Evolutionary conservation across 2,113 vertebrate species (phyloP).

Genomic region (Erythrocercus mccallii): DNA sequence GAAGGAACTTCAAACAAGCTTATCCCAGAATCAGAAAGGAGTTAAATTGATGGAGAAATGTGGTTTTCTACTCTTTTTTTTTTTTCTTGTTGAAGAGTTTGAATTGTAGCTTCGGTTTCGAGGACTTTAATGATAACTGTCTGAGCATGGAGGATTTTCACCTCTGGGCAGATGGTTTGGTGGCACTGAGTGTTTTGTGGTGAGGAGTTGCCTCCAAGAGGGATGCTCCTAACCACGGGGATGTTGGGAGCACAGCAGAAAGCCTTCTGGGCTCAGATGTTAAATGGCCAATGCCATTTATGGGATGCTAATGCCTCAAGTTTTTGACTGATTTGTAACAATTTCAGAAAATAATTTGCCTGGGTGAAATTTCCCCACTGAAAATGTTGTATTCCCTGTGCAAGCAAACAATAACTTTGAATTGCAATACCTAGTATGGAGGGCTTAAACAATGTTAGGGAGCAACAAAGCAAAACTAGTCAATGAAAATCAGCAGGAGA

Average conservation of each 20-base stretch:
- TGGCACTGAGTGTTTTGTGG: neutral
- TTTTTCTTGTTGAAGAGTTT: neutral
- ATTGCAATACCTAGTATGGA: neutral
- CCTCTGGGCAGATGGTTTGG: neutral
- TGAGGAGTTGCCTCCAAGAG: neutral
- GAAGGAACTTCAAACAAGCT: neutral
- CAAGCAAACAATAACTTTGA: neutral
- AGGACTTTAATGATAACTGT: neutral
- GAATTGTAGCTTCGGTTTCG: neutral
- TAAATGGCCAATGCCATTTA: accelerated
- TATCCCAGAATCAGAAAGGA: neutral
- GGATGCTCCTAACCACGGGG: neutral
- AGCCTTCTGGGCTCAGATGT: neutral
- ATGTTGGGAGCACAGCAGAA: neutral
- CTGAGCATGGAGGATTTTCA: neutral
- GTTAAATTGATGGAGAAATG: neutral
- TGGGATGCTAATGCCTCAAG: neutral
- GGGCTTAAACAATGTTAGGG: neutral
- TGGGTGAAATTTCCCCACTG: neutral
- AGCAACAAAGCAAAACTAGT: neutral
- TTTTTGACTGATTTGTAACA: neutral
- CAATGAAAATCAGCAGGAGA: neutral
- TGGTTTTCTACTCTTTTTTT: neutral
- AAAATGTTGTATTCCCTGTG: neutral
- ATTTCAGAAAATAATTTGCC: neutral